Percentiles rank a stretch among this genome's conserved stretches.
phyloP scores from a whole-genome alignment of 2,888 invertebrate genomes.

The Scaptodrosophila latifasciaeformis region DNA sequence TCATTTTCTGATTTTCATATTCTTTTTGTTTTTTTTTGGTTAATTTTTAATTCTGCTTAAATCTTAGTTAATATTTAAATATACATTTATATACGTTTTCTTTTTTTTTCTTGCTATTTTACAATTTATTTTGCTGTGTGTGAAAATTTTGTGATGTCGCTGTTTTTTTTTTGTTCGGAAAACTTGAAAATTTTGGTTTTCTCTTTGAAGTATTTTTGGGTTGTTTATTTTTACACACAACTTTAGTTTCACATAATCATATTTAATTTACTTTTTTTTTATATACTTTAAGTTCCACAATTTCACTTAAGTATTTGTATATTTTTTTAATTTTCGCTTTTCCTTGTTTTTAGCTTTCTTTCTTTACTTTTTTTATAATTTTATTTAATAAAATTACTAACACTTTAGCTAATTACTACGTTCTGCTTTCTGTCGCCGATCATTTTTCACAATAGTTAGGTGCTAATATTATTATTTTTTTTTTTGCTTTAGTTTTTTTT shows the following conservation, averaged over 20 bases:
- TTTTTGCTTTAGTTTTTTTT: constrained; percentile 14
- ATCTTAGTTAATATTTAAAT: constrained; percentile 52
- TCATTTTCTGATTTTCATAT: constrained; percentile 51
- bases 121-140: constrained; percentile 44
- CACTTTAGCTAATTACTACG: constrained; percentile 65
- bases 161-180: constrained; percentile 25
- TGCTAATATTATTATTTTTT: constrained; percentile 34
- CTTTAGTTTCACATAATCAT: constrained; percentile 25
- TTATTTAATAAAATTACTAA: constrained; percentile 73
- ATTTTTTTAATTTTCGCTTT: constrained; percentile 17
- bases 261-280: constrained; percentile 17
- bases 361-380: constrained; percentile 50
- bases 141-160: constrained; percentile 20
- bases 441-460: constrained; percentile 53
- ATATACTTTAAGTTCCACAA: constrained; percentile 35
- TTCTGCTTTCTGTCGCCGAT: constrained; percentile 11
- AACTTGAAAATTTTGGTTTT: constrained; percentile 41
- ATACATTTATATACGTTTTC: constrained; percentile 60
- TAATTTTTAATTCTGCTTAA: constrained; percentile 63
- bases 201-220: constrained; percentile 18
- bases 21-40: constrained; percentile 45
- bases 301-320: constrained; percentile 42
- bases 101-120: constrained; percentile 61
- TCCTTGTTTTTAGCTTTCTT: constrained; percentile 39
- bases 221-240: constrained; percentile 37